phyloP scores from a whole-genome alignment of 2,888 invertebrate species.

The Neocrepidodera transversa region DNA sequence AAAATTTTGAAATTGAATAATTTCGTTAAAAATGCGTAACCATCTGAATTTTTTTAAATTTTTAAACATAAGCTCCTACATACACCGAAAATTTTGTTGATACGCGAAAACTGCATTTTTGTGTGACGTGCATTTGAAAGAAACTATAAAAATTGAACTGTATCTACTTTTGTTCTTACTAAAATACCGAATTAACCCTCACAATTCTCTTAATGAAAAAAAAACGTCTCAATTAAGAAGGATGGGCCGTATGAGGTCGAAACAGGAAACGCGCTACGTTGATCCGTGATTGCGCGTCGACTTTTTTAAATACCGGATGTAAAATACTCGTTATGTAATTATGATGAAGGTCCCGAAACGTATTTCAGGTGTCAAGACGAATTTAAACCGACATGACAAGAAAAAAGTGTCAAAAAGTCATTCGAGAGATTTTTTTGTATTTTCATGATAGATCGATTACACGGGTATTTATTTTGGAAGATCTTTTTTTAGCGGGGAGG shows the following conservation, averaged over 20 bases:
- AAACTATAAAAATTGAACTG: too few relatives aligned
- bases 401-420: slow-evolving; percentile 27
- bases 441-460: background rate
- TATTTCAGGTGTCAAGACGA: slow-evolving; percentile 41
- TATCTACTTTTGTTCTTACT: too few relatives aligned
- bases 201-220: background rate
- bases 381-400: slow-evolving; percentile 32
- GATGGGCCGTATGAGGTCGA: slow-evolving; percentile 2
- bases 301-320: slow-evolving; percentile 41
- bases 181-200: too few relatives aligned
- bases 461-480: background rate
- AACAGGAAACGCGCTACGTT: slow-evolving; percentile 34
- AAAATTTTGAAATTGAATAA: too few relatives aligned
- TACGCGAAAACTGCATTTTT: too few relatives aligned
- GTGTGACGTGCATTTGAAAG: too few relatives aligned
- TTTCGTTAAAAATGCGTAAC: too few relatives aligned
- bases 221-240: slow-evolving; percentile 16
- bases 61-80: too few relatives aligned
- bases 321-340: slow-evolving; percentile 41
- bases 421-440: too few relatives aligned
- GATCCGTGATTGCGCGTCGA: slow-evolving; percentile 32
- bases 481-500: background rate
- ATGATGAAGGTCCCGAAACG: slow-evolving; percentile 32
- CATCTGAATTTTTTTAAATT: too few relatives aligned
- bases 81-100: too few relatives aligned